A percentile compares a stretch with the other conserved stretches of the same genome.
phyloP scores from a whole-genome alignment of 2,797 vertebrate species.

The Graptemys geographica region DNA sequence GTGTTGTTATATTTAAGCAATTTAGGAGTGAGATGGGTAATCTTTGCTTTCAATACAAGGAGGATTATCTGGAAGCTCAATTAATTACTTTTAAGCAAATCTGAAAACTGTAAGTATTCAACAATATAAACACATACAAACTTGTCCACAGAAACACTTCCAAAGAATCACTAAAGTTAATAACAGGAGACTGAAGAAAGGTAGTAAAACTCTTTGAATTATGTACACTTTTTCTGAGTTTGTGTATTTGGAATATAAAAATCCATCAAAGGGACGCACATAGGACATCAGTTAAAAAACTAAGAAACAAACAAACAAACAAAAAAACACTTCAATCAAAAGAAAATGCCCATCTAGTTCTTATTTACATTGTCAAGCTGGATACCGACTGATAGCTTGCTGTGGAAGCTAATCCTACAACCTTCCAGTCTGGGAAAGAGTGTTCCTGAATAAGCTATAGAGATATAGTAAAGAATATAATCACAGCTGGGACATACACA shows the following conservation, averaged over 20 bases:
- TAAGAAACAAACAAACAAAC: background rate
- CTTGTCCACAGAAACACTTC: background rate
- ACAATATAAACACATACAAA: background rate
- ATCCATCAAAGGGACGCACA: background rate
- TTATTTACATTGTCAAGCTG: slow-evolving; percentile 1
- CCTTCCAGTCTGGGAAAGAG: background rate
- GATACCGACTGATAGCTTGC: background rate
- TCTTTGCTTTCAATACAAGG: background rate
- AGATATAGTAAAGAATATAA: background rate
- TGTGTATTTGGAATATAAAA: background rate
- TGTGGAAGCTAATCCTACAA: slow-evolving; percentile 23
- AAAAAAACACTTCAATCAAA: slow-evolving; percentile 15
- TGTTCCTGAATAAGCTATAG: background rate
- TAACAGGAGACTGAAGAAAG: background rate
- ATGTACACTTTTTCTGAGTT: background rate
- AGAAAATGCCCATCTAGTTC: background rate
- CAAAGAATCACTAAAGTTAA: background rate
- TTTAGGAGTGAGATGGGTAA: slow-evolving; percentile 4
- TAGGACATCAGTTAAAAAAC: background rate
- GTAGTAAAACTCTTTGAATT: background rate
- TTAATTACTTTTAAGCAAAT: background rate
- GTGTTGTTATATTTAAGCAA: background rate
- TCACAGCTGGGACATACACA: background rate
- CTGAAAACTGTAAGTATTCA: background rate
- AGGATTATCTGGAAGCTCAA: slow-evolving; percentile 16